Evolutionary conservation across 2,113 vertebrate species (phyloP), one percentile per base, ranked within the genome.

Genomic region (Actenoides hombroni): DNA sequence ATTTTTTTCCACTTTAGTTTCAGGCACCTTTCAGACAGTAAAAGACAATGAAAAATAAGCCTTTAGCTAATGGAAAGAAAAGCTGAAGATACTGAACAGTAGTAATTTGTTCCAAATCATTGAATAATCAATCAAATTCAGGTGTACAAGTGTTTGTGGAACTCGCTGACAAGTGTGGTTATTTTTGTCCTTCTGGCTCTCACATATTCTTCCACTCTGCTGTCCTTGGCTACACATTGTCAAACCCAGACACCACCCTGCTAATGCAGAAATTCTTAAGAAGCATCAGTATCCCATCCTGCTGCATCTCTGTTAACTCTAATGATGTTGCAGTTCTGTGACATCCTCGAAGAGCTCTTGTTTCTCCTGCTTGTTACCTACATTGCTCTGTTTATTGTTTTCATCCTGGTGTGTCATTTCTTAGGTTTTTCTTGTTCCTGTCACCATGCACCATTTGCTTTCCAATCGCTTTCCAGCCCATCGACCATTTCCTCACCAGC

Each of bases 11-110:
- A 7, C 37, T 75, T 90, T 29, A 51, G 28, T 74, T 85, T 67
- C 70, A 94, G n/a, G 39, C 33, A 71, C 65, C 76, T 83, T 92
- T 67, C 0, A 8, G 42, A 42, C 48, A 71, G 71, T 79, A 75
- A 76, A 88, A 88, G 63, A 76, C 67, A 92, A 73, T 59, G 80
- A 92, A 92, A 94, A 92, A 69, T 80, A 83, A 54, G 76, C 37
- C 42, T 54, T 90, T 26, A 71, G 42, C 31, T 63, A 67, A 59
- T 49, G 28, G 54, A 79, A 83, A 67, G 76, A 76, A 85, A 88
- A 88, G 75, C 67, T 80, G 57, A 25, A 80, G 59, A 57, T 54
- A 40, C 48, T 12, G 39, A 92, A 40, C 37, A 67, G 64, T 79
- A 88, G 51, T 83, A 63, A 79, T 92, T 92, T 57, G 57, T 79